Percentiles rank a stretch among this genome's conserved stretches.
These are phyloP conservation scores for Bovichtus diacanthus DNA, from an alignment of 2,797 vertebrate species.

Conservation along the genomic window DNA sequence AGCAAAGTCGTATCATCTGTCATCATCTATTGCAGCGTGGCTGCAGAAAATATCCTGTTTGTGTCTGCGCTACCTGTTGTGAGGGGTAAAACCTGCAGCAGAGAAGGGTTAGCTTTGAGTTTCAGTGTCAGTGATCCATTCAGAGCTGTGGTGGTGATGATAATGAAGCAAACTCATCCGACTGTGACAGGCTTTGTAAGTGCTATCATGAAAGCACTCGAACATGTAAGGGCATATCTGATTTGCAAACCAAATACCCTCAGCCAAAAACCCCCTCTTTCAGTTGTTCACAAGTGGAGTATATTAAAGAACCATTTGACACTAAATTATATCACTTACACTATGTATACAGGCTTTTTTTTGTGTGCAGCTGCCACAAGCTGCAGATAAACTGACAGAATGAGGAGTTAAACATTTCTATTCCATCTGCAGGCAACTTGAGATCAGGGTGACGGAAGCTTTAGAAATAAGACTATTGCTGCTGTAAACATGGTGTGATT, in stretches of 20 bases:
- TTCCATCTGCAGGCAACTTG: neutral
- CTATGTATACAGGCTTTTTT: neutral
- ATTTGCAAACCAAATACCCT: conserved; percentile 62
- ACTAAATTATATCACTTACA: conserved; percentile 31
- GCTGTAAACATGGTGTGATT: neutral
- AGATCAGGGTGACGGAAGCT: neutral
- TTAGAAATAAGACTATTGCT: neutral
- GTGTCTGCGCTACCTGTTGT: conserved; percentile 46
- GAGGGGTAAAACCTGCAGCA: conserved; percentile 10
- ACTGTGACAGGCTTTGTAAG: conserved; percentile 40
- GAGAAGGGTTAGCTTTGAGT: conserved; percentile 34
- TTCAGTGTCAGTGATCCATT: conserved; percentile 37
- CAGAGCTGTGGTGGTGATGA: conserved; percentile 18
- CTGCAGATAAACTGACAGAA: conserved; percentile 21
- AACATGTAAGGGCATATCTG: conserved; percentile 63
- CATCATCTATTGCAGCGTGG: conserved; percentile 54
- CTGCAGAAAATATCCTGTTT: conserved; percentile 39
- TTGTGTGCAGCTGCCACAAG: conserved; percentile 9
- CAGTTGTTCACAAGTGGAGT: conserved; percentile 33
- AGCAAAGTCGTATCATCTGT: conserved; percentile 56
- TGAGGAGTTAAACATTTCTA: conserved; percentile 3
- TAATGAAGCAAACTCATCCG: conserved; percentile 27
- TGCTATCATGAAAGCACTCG: conserved; percentile 53
- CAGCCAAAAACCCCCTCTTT: conserved; percentile 38
- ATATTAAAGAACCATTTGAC: conserved; percentile 51